Evolutionary conservation across 2,113 vertebrate species (phyloP).

Genomic region (Grammomys dolichurus): DNA sequence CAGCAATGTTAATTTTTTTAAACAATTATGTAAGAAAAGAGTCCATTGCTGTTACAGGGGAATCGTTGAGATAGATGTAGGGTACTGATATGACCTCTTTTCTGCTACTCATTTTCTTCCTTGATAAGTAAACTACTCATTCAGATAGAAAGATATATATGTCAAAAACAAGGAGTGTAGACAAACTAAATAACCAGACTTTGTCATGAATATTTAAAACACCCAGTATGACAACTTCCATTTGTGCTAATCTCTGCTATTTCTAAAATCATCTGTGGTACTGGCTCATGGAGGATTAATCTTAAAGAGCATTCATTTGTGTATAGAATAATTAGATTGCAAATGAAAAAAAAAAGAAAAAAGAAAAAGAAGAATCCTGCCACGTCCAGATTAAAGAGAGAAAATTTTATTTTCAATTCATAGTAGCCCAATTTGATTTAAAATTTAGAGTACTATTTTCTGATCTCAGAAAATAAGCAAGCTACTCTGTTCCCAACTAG

Average conservation of each 20-base stretch:
- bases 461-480: slow-evolving; percentile 58
- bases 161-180: slow-evolving; percentile 43
- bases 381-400: slow-evolving; percentile 50
- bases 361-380: neutral
- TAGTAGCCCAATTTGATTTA: neutral
- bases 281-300: slow-evolving; percentile 46
- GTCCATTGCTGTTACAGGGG: neutral
- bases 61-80: neutral
- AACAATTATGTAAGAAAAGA: slow-evolving; percentile 4
- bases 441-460: slow-evolving; percentile 19
- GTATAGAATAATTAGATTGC: slow-evolving; percentile 17
- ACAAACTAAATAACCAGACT: slow-evolving; percentile 63
- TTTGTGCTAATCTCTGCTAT: slow-evolving; percentile 75
- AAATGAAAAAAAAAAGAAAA: slow-evolving; percentile 35
- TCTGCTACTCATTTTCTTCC: neutral
- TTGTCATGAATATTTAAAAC: slow-evolving; percentile 76
- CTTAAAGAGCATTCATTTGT: slow-evolving; percentile 62
- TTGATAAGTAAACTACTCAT: slow-evolving; percentile 1
- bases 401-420: slow-evolving; percentile 42
- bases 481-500: neutral
- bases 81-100: neutral
- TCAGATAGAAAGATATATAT: slow-evolving; percentile 68
- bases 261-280: slow-evolving; percentile 69
- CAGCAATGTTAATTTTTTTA: neutral
- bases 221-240: slow-evolving; percentile 52